Conservation (phyloP, 2,888 invertebrate genomes). For the Megastigmus dorsalis region DNA sequence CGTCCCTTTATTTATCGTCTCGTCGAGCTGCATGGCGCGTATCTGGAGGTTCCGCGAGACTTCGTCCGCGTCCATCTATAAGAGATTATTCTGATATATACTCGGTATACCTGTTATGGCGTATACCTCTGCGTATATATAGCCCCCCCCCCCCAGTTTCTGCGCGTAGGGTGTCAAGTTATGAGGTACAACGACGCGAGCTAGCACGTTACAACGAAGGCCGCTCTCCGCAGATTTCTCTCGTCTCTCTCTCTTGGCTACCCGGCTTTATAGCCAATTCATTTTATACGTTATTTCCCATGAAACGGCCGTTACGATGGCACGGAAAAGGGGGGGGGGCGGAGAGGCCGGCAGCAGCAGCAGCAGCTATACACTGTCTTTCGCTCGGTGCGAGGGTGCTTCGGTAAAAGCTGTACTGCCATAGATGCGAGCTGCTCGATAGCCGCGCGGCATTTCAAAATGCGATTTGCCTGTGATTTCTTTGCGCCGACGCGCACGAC, state of each 20-base stretch:
- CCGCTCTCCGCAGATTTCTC: conserved; percentile 47
- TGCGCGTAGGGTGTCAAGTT: conserved; percentile 65
- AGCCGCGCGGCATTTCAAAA: conserved; percentile 8
- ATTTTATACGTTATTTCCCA: conserved; percentile 71
- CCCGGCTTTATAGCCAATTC: conserved; percentile 71
- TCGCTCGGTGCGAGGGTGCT: not conserved
- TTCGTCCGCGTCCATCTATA: conserved; percentile 56
- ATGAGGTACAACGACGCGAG: conserved; percentile 59
- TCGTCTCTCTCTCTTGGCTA: conserved; percentile 59
- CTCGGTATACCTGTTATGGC: conserved; percentile 59
- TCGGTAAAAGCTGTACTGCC: not conserved
- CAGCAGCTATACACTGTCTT: too few relatives aligned
- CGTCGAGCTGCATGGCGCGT: conserved; percentile 51
- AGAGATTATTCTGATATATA: conserved; percentile 67
- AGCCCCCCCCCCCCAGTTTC: too few relatives aligned
- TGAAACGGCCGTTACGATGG: conserved; percentile 64
- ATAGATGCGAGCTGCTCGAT: conserved; percentile 8
- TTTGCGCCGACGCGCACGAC: not conserved
- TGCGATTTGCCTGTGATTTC: conserved; percentile 14
- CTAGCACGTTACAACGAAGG: conserved; percentile 61
- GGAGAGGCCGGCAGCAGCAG: too few relatives aligned
- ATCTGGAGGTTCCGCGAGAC: conserved; percentile 42
- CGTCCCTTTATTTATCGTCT: conserved; percentile 43
- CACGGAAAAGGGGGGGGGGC: not conserved
- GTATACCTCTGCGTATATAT: too few relatives aligned